Evolutionary conservation across 2,797 vertebrate species (phyloP).

Genomic region (Heliangelus exortis): DNA sequence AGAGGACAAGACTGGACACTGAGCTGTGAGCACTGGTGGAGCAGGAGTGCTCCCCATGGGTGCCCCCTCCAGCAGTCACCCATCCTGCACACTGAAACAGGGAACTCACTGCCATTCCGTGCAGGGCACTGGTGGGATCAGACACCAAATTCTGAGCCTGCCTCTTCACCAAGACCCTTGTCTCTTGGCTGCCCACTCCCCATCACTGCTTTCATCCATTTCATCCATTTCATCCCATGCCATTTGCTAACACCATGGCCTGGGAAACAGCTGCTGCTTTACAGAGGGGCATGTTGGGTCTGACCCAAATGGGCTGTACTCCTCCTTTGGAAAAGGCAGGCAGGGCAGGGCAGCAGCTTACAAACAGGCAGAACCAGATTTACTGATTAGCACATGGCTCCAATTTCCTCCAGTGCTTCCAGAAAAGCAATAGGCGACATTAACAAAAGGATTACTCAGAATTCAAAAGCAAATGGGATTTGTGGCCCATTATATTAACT

Average conservation of each 20-base stretch:
- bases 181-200: background rate
- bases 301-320: background rate
- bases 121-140: background rate
- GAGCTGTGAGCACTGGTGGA: background rate
- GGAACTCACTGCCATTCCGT: background rate
- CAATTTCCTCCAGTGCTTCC: background rate
- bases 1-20: background rate
- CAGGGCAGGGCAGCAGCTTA: background rate
- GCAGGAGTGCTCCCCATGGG: background rate
- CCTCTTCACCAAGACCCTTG: background rate
- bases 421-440: constrained; percentile 33
- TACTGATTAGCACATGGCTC: constrained; percentile 21
- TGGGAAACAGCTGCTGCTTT: background rate
- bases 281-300: background rate
- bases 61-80: background rate
- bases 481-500: constrained; percentile 61
- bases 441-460: constrained; percentile 45
- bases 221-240: background rate
- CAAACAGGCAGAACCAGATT: background rate
- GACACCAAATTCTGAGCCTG: accelerated
- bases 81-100: accelerated
- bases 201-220: background rate
- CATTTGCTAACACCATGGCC: background rate
- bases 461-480: constrained; percentile 58
- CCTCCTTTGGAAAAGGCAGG: background rate